Evolutionary conservation across 2,888 invertebrate genomes (phyloP).

Genomic region (Callyntrura guangdongensis): DNA sequence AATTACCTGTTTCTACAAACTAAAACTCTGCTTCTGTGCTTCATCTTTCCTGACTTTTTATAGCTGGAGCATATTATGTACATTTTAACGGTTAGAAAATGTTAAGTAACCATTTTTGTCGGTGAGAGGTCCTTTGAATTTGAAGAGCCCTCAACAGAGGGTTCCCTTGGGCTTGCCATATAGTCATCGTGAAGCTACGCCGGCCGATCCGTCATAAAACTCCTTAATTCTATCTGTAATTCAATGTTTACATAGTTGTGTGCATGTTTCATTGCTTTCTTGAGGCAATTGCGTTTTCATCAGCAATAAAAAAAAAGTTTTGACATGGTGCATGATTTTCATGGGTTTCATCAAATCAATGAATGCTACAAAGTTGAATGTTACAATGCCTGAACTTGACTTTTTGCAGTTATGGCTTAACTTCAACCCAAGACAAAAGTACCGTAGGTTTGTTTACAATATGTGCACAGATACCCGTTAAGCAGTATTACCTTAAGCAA

Average conservation of each 20-base stretch:
- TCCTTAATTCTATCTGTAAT: constrained; percentile 40
- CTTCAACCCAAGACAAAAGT: constrained; percentile 23
- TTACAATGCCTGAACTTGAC: constrained; percentile 68
- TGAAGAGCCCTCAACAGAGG: constrained; percentile 68
- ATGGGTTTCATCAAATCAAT: constrained; percentile 56
- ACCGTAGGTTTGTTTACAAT: constrained; percentile 8
- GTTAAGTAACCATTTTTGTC: no score
- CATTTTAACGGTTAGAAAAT: no score
- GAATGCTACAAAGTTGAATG: neutral
- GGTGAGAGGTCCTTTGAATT: neutral
- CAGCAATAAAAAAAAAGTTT: constrained; percentile 49
- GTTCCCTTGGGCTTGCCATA: constrained; percentile 69
- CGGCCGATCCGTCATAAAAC: constrained; percentile 64
- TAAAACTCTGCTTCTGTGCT: no score
- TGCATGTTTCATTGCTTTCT: constrained; percentile 54
- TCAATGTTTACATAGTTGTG: constrained; percentile 74
- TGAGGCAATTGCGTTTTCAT: constrained; percentile 22
- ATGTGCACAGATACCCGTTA: constrained; percentile 31
- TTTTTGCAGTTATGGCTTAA: constrained; percentile 45
- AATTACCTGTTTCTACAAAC: no score
- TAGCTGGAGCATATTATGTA: no score
- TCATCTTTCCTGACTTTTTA: no score
- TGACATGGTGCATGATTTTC: constrained; percentile 29
- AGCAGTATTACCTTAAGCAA: neutral
- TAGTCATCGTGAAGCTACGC: constrained; percentile 2